Conservation (phyloP, 2,113 vertebrate species). For the Cranoglanis bouderius region DNA sequence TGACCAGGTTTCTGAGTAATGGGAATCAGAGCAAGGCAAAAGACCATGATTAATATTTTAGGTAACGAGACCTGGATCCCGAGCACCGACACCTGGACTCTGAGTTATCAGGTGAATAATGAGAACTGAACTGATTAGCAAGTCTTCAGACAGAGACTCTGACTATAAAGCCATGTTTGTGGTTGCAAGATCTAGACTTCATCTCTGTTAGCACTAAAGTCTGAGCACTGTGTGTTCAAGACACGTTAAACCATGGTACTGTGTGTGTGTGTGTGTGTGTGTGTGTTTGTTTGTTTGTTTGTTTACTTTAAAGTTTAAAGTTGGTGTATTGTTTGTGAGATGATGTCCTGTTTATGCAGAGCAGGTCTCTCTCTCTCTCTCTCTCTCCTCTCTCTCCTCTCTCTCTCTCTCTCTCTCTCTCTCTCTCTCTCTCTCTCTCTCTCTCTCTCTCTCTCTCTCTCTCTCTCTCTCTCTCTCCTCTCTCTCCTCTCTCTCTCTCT, state of each 20-base stretch:
- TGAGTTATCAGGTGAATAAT: not conserved
- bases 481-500: too few species aligned
- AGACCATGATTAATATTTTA: too few species aligned
- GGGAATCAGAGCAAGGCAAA: too few species aligned
- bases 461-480: not conserved
- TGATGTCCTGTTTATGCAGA: not conserved
- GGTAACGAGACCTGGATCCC: too few species aligned
- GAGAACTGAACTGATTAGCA: not conserved
- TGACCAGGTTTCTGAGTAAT: not conserved
- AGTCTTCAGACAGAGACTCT: too few species aligned
- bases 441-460: not conserved
- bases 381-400: too few species aligned
- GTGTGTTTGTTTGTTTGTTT: not conserved
- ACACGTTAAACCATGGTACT: too few species aligned
- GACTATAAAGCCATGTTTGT: not conserved
- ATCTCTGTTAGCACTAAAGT: not conserved
- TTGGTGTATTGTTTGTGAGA: not conserved
- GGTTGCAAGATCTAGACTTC: not conserved
- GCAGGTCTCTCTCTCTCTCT: not conserved
- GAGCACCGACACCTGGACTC: too few species aligned
- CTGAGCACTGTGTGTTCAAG: not conserved
- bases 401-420: too few species aligned
- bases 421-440: too few species aligned
- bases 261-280: constrained; percentile 8
- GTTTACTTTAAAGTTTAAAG: not conserved